Base-by-base conservation (phyloP, 23 tunicate species). In the Halocynthia aurantium region DNA sequence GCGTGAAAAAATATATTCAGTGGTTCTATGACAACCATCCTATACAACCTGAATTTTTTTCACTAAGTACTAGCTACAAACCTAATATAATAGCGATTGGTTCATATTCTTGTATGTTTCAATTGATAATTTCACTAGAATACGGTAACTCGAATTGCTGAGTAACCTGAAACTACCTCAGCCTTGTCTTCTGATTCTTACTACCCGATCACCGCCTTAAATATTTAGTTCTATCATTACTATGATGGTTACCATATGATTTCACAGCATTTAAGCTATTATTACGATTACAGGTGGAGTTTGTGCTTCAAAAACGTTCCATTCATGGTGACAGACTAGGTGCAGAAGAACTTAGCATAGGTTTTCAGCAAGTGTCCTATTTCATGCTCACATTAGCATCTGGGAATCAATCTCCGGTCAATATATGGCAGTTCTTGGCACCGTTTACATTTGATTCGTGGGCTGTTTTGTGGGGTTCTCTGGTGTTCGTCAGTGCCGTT, bases 351-450 rank as follows among this genome's bases (percentile, higher is more conserved):
- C 60, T 76, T 52, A 76, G 82, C 52, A 73, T 76, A 19, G 81
- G 82, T 8, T 84, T 84, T 50, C 87, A 84, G 69, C 81, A 76
- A 84, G 87, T 76, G 7, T 67, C 81, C n/a, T 73, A 84, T 55
- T 84, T 57, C 80, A 84, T 84, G 87, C 82, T 84, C 9, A 84
- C 87, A 19, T 70, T 84, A 8, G 66, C 87, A 9, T 76, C 87
- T 10, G 87, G 87, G 12, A 84, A 84, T 71, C 82, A 76, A 12
- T 40, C 67, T 21, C 87, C 87, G 8, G 87, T 84, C 57, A 77
- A 84, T 54, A 84, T 84, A 20, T 84, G 87, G 87, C 69, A 84
- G 76, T 84, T 84, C 57, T 61, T 84, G 13, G 87, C 87, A 0
- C 87, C 87, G 7, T 84, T 84, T 53, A 84, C 87, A 0, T 55